Evolutionary conservation across 2,888 invertebrate species (phyloP).

Genomic region (Synergus umbraculus): DNA sequence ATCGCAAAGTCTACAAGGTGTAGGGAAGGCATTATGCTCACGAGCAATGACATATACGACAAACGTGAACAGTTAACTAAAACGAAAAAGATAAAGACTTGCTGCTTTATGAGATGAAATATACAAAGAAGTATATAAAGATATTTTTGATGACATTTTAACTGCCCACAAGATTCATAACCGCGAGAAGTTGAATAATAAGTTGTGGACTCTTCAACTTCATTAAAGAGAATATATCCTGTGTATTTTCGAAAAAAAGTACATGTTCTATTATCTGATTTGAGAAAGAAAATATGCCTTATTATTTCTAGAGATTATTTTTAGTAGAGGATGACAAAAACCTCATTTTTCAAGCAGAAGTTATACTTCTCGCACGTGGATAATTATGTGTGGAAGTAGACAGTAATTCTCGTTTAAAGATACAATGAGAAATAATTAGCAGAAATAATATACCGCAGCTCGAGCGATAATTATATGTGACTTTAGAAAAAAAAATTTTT

Average conservation of each 20-base stretch:
- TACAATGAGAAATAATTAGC: slow-evolving; percentile 26
- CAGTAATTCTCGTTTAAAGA: slow-evolving; percentile 14
- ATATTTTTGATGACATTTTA: slow-evolving; percentile 32
- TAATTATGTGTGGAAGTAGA: background rate
- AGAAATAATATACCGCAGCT: slow-evolving; percentile 13
- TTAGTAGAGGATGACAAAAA: background rate
- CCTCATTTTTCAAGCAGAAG: slow-evolving; percentile 10
- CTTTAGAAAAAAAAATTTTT: background rate
- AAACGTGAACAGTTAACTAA: slow-evolving; percentile 71
- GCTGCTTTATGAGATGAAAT: slow-evolving; percentile 23
- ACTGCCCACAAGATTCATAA: slow-evolving; percentile 32
- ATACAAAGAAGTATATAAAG: slow-evolving; percentile 26
- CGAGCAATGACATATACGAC: slow-evolving; percentile 69
- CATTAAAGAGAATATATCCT: background rate
- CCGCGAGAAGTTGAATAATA: background rate
- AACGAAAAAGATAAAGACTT: slow-evolving; percentile 1
- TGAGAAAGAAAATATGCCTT: background rate
- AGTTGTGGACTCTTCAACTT: background rate
- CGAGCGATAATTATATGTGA: slow-evolving; percentile 2
- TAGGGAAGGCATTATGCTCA: slow-evolving; percentile 52
- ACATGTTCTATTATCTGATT: background rate
- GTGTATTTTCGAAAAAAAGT: background rate
- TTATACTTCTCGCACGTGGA: background rate
- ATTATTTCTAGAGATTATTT: background rate
- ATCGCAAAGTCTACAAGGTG: slow-evolving; percentile 47